Conservation (phyloP, 2,888 invertebrate genomes). For the Drosophila flavopinicola region DNA sequence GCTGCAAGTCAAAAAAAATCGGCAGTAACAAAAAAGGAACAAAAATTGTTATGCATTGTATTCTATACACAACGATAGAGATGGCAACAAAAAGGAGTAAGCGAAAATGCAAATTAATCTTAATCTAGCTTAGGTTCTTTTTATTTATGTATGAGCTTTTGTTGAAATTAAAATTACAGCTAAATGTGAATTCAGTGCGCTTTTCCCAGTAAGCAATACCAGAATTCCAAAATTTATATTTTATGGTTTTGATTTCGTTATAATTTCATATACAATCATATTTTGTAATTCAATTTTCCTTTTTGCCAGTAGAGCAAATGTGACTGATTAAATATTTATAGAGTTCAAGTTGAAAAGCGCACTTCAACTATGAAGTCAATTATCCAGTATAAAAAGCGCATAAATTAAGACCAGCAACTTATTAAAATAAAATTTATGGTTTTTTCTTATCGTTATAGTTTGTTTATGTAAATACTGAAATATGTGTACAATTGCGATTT, state of each 20-base stretch:
- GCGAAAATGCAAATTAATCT: conserved; percentile 61
- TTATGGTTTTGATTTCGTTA: not conserved
- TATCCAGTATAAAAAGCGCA: conserved; percentile 30
- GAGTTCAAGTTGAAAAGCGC: conserved; percentile 13
- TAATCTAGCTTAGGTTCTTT: conserved; percentile 64
- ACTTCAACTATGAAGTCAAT: not conserved
- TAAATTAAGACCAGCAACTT: conserved; percentile 54
- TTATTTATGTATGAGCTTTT: conserved; percentile 46
- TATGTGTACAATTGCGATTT: conserved; percentile 42
- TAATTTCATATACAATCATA: too few species aligned
- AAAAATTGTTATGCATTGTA: conserved; percentile 37
- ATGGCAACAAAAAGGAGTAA: conserved; percentile 45
- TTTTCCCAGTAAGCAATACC: conserved; percentile 21
- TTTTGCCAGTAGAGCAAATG: not conserved
- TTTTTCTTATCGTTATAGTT: conserved; percentile 1
- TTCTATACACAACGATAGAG: conserved; percentile 42
- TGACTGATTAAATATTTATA: too few species aligned
- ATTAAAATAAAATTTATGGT: conserved; percentile 26
- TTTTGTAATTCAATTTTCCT: not conserved
- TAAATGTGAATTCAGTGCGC: conserved; percentile 45
- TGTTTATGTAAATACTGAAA: conserved; percentile 25
- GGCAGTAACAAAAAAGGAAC: conserved; percentile 43
- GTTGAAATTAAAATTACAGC: conserved; percentile 59
- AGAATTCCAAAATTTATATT: not conserved
- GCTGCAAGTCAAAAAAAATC: conserved; percentile 70